Conservation (phyloP, 2,888 invertebrate species). For the Platycnemis pennipes region DNA sequence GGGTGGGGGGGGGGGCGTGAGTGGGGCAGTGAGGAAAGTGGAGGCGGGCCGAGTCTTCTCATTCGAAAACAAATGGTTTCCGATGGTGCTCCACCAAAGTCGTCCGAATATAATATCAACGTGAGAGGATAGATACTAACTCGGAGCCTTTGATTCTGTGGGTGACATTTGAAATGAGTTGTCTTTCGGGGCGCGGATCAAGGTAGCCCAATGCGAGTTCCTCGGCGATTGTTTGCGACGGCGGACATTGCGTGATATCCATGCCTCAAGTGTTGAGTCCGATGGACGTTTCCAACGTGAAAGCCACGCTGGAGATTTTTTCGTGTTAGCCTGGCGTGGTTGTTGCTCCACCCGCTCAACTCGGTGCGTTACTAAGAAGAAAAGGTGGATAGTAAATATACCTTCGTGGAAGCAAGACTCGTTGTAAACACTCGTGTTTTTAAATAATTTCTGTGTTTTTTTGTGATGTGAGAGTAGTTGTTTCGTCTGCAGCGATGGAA, state of each 20-base stretch:
- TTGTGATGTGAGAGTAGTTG: not conserved
- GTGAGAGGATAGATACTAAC: not conserved
- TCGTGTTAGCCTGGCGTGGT: not conserved
- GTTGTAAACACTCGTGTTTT: not conserved
- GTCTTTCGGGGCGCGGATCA: not conserved
- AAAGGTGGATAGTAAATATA: not conserved
- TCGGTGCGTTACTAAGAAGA: not conserved
- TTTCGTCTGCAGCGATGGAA: slow-evolving; percentile 72
- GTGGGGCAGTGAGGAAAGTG: slow-evolving; percentile 24
- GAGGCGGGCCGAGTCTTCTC: not conserved
- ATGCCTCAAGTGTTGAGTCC: not conserved
- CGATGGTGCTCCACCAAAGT: not conserved
- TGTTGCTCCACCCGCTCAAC: not conserved
- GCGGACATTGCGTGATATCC: not conserved
- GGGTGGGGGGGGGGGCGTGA: not conserved
- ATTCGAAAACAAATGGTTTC: slow-evolving; percentile 6
- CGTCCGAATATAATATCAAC: not conserved
- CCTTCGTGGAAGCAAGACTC: not conserved
- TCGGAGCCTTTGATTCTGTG: not conserved
- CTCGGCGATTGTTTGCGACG: not conserved
- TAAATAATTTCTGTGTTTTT: not conserved
- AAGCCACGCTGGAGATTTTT: not conserved
- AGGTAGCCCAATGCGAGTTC: not conserved
- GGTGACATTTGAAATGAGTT: not conserved
- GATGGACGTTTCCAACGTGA: not conserved